Conservation (phyloP, 2,113 vertebrate species). For the Miniopterus natalensis region DNA sequence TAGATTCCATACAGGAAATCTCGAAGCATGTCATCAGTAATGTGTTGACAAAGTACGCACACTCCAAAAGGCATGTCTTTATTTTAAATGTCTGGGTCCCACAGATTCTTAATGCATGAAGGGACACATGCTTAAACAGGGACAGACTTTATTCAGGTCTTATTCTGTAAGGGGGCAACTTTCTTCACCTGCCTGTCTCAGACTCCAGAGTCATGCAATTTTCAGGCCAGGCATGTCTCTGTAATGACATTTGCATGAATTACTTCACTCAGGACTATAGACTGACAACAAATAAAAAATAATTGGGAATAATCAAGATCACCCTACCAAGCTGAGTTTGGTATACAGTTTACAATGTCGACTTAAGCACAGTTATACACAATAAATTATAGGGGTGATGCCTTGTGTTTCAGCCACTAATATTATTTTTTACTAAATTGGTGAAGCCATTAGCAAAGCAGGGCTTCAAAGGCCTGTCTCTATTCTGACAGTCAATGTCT, state of each 20-base stretch:
- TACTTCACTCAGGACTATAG: constrained; percentile 50
- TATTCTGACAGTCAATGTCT: neutral
- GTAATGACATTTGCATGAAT: neutral
- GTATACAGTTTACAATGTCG: neutral
- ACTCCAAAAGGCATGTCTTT: neutral
- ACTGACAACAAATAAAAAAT: constrained; percentile 18
- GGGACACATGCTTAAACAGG: neutral
- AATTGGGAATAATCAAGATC: constrained; percentile 32
- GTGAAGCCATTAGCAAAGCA: neutral
- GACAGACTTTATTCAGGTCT: neutral
- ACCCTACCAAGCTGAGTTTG: neutral
- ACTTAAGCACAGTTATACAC: neutral
- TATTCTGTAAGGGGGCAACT: neutral
- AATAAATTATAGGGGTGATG: neutral
- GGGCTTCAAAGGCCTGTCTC: neutral
- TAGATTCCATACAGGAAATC: neutral
- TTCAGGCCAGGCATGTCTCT: neutral
- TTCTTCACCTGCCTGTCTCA: neutral
- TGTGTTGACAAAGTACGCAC: neutral
- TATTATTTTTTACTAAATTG: constrained; percentile 25
- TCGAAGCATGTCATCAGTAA: neutral
- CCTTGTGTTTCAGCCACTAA: constrained; percentile 25
- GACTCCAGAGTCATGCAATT: neutral
- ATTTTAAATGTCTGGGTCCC: constrained; percentile 16
- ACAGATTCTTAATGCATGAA: neutral